Evolutionary conservation across 2,113 vertebrate genomes (phyloP), one percentile per base, ranked within the genome.

Genomic region (Rhinolophus ferrumequinum): DNA sequence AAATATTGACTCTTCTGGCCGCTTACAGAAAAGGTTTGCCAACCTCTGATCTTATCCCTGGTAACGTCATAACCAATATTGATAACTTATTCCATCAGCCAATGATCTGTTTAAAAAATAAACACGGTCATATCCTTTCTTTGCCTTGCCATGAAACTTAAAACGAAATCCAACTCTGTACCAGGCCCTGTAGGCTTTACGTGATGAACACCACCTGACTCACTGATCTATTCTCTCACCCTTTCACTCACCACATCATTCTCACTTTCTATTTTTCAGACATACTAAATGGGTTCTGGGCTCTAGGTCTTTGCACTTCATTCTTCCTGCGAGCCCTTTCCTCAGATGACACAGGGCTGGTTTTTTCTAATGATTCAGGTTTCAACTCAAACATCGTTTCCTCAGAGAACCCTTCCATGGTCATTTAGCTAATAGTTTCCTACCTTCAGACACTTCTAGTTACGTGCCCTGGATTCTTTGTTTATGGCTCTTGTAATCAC

Each of bases 121-220:
- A 88, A 52, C 44, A 7, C 92, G 5, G 3, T 21, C 30, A 10
- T 66, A 19, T 54, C 30, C 12, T 80, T 35, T 50, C 19, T 21
- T 60, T 50, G 81, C 21, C 33, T 73, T 33, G 44, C 28, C 38
- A 3, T 4, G 44, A 33, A 5, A 3, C 26, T 22, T 79, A 33
- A n/a, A 88, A 72, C 4, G 3, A 60, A 81, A 47, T 1, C 28
- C 33, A 83, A 3, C 50, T 33, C 5, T 26, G 56, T 21, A 7
- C 21, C 18, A 24, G 64, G 10, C 26, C 38, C 18, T 8, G 2
- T 4, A 24, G 33, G 0, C 5, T 14, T 75, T 47, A 33, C 0
- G 0, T 18, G 8, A 10, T 19, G 33, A 5, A 6, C 8, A 1
- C 1, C 58, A 22, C 38, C 47, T 4, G 15, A 26, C 33, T n/a